Base-by-base conservation (phyloP, 1,140 invertebrate genomes). In the Drosophila micromelanica region DNA sequence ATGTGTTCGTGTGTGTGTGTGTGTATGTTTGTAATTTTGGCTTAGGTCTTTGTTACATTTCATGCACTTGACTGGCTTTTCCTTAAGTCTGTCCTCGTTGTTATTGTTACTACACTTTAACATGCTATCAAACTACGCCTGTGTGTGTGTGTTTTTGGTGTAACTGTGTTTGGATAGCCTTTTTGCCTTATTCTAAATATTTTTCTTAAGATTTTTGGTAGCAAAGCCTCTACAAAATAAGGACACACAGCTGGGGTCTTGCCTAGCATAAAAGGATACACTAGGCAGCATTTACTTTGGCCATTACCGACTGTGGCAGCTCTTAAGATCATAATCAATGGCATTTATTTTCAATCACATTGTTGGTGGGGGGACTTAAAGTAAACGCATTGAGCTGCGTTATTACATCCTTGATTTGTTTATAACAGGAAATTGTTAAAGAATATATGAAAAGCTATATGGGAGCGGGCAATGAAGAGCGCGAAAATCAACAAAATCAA, bases 371-470 rank as follows among this genome's bases (percentile, higher is more conserved):
- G 5, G 9, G 9, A 5, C 20, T 35, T 12, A 43, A 45, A 59
- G 52, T 60, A 49, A 35, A 52, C 68, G 76, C 84, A 87, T 89
- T 84, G 84, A 89, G 57, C 84, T 89, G 84, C 76, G 84, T 89
- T 89, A 89, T 89, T 89, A 89, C 85, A 89, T 89, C 84, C 84
- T 84, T 84, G 76, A 89, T 89, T 89, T 89, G 85, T 89, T 89
- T 89, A 90, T 74, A 90, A 84, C 73, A 80, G 84, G 84, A 89
- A 90, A 89, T 89, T 89, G 82, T 89, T 89, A 84, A 89, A 71
- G 73, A 84, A 84, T 67, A 84, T 77, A 63, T 76, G 55, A 48
- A 63, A 51, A 45, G 17, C 23, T 38, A 11, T 27, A 9, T 17
- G 13, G n/a, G n/a, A 15, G 38, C 38, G 27, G 2, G 27, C 27